phyloP scores from a whole-genome alignment of 2,797 vertebrate species.

The Lutjanus campechanus region DNA sequence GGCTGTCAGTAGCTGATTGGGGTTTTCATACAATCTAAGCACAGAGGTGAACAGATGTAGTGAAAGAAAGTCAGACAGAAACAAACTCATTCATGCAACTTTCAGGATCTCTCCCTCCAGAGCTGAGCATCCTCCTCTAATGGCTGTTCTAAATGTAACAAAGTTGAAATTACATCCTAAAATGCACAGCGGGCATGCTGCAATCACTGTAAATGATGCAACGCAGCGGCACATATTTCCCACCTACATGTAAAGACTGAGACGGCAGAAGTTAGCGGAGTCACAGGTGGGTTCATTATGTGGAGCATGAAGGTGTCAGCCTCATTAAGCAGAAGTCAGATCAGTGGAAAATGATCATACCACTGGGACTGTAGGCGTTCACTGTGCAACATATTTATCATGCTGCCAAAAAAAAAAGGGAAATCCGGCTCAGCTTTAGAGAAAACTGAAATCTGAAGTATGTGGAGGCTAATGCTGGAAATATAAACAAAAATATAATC shows the following conservation, averaged over 20 bases:
- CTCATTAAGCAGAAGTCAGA: constrained; percentile 71
- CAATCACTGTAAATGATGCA: constrained; percentile 35
- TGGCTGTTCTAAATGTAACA: constrained; percentile 5
- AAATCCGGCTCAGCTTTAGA: constrained; percentile 22
- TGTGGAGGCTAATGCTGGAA: background rate
- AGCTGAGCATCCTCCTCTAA: constrained; percentile 8
- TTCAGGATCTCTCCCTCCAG: background rate
- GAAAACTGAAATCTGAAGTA: background rate
- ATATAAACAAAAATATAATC: background rate
- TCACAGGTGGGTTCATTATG: constrained; percentile 79
- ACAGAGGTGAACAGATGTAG: background rate
- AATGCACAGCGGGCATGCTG: background rate
- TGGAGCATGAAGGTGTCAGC: constrained; percentile 67
- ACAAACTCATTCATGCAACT: background rate
- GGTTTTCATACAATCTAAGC: background rate
- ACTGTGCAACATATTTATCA: constrained; percentile 50
- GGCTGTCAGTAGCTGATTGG: constrained; percentile 1
- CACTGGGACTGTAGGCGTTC: constrained; percentile 56
- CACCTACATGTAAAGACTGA: constrained; percentile 24
- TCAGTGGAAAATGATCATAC: constrained; percentile 68
- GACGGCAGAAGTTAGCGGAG: constrained; percentile 45
- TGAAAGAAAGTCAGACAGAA: constrained; percentile 4
- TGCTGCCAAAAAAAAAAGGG: constrained; percentile 2
- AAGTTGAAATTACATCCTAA: constrained; percentile 7
- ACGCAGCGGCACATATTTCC: constrained; percentile 3